Evolutionary conservation across 2,888 invertebrate genomes (phyloP), one percentile per base, ranked within the genome.

Genomic region (Phytoseiulus persimilis): DNA sequence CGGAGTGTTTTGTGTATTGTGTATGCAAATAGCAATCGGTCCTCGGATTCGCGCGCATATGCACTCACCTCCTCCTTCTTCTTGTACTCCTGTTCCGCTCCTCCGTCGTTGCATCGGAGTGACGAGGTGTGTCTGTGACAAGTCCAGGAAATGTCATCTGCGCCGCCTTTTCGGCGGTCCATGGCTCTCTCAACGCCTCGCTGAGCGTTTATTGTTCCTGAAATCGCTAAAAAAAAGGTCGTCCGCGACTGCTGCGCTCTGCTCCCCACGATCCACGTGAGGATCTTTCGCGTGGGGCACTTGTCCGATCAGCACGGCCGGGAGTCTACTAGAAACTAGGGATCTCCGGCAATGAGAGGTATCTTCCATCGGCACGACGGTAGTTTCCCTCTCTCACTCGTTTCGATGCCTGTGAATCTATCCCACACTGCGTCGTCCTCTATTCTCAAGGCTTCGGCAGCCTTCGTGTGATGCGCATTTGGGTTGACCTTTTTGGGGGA

Each of bases 91-190:
- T 28, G 65, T 65, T 23, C 11, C 65, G 9, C 65, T 65, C 28
- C 65, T 65, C 18, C 65, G 1, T 65, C 65, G 5, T 28, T 23
- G 65, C 5, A 65, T 65, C 65, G 1, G 65, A 65, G 65, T 65
- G 65, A 65, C 65, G 65, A 65, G 65, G 65, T 65, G 65, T 65
- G 65, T n/a, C n/a, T 65, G 65, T 65, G 65, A 65, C 65, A 65
- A 65, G 11, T 65, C 18, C 65, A 65, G 65, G 65, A 65, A 65
- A 65, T 65, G 65, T 65, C 65, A 65, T 65, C 65, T 28, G 28
- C 65, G 65, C 65, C 65, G 65, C 65, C 65, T 65, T 65, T 65
- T 65, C 65, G 65, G 65, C 65, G 65, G 9, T 18, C 65, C 65
- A 65, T 28, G 23, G 65, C 28, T 65, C 39, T 18, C 65, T 65